These are phyloP conservation scores for Patiria pectinifera DNA, from an alignment of 53 echinoderm and acorn worm species.

Conservation along the genomic window DNA sequence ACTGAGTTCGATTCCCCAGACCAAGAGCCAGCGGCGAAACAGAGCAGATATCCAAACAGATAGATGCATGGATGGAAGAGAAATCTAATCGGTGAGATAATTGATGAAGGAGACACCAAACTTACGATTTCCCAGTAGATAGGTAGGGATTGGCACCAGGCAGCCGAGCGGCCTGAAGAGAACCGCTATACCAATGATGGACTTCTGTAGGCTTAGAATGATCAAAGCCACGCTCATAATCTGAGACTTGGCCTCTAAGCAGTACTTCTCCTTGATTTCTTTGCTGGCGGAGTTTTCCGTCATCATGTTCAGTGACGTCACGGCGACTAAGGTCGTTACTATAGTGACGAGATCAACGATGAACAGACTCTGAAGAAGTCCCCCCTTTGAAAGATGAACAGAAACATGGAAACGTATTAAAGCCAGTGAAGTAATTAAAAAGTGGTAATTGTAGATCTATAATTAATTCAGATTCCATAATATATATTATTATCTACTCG, in stretches of 20 bases:
- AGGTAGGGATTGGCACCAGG: background rate
- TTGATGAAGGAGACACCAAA: background rate
- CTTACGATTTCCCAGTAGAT: constrained; percentile 12
- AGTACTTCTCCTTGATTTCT: constrained; percentile 23
- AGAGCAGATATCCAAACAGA: too few relatives aligned
- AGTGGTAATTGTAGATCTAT: too few relatives aligned
- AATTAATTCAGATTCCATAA: too few relatives aligned
- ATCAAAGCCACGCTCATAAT: constrained; percentile 40
- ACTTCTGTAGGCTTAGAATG: constrained; percentile 38
- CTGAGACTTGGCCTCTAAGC: constrained; percentile 9
- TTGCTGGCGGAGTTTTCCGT: constrained; percentile 7
- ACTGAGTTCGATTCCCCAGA: too few relatives aligned
- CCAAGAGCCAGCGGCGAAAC: too few relatives aligned
- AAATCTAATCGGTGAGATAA: too few relatives aligned
- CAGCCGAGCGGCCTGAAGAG: constrained; percentile 23
- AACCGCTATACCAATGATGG: constrained; percentile 7
- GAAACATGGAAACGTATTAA: too few relatives aligned
- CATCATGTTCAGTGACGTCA: constrained; percentile 55
- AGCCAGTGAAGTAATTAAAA: too few relatives aligned
- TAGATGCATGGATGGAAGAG: too few relatives aligned
- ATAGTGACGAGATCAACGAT: constrained; percentile 9
- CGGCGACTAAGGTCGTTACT: constrained; percentile 22
- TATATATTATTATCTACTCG: too few relatives aligned
- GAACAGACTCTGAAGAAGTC: background rate
- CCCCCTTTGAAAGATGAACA: too few relatives aligned